Percentiles rank a stretch among this genome's conserved stretches.
phyloP scores from a whole-genome alignment of 37 sponge, comb jelly and placozoan genomes.

The Diacarnus erythraeanus region DNA sequence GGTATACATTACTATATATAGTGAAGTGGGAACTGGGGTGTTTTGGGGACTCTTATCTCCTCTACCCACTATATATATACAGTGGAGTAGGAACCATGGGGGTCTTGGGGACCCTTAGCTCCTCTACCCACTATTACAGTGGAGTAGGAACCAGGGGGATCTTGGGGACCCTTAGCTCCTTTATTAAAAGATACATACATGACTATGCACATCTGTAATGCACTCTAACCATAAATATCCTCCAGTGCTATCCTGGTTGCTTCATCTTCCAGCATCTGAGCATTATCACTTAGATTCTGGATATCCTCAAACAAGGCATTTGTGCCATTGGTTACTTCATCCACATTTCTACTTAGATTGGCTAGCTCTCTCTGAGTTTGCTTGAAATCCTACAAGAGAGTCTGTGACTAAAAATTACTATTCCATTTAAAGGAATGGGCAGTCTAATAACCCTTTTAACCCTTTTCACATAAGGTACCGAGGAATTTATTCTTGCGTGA shows the following conservation, averaged over 20 bases:
- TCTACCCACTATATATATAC: no score
- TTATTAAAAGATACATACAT: neutral
- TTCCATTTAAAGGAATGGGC: neutral
- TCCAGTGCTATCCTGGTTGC: slow-evolving; percentile 8
- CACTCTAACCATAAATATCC: slow-evolving; percentile 20
- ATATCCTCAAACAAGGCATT: neutral
- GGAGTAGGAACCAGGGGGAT: no score
- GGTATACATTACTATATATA: no score
- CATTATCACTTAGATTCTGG: neutral
- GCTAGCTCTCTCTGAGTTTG: neutral
- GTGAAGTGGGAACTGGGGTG: no score
- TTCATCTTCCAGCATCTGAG: neutral
- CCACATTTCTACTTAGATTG: neutral
- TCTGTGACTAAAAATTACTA: neutral
- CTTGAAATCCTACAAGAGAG: slow-evolving; percentile 4
- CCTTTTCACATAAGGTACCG: no score
- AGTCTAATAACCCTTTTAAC: no score
- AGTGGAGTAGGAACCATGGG: no score
- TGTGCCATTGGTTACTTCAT: neutral
- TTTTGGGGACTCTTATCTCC: no score
- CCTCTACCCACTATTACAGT: no score
- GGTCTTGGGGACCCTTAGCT: no score
- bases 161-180: neutral
- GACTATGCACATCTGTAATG: neutral
- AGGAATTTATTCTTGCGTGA: no score